Conservation (phyloP, 2,797 vertebrate species). For the Onychomys arenicola region DNA sequence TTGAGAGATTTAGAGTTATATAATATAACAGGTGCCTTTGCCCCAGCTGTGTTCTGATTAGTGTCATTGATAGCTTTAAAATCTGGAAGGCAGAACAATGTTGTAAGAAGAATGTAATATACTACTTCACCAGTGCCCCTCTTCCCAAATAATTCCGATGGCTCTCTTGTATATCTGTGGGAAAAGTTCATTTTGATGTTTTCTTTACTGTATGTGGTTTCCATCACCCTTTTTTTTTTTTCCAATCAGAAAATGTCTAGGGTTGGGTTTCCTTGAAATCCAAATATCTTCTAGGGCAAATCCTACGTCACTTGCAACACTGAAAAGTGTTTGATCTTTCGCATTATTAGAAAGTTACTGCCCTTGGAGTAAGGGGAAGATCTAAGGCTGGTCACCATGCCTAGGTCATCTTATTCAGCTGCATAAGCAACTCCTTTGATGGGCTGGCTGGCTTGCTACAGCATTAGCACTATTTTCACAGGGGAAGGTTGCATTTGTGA, state of each 20-base stretch:
- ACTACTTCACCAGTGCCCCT: not conserved
- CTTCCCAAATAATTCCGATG: not conserved
- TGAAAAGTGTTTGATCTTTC: constrained; percentile 43
- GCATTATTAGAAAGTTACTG: constrained; percentile 29
- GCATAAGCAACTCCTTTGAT: constrained; percentile 71
- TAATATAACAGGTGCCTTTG: not conserved
- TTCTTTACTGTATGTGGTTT: not conserved
- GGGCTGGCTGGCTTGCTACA: constrained; percentile 53
- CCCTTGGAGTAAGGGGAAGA: not conserved
- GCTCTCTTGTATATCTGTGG: not conserved
- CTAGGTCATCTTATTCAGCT: constrained; percentile 61
- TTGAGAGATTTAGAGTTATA: not conserved
- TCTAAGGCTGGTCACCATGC: not conserved
- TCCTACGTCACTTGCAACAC: not conserved
- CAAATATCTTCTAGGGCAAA: not conserved
- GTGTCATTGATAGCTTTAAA: constrained; percentile 10
- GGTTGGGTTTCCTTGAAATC: constrained; percentile 17
- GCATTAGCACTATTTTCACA: constrained; percentile 75
- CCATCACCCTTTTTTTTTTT: constrained; percentile 23
- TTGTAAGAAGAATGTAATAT: not conserved
- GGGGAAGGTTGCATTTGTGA: constrained; percentile 70
- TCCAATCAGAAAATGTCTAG: not conserved
- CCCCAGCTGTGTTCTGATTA: not conserved
- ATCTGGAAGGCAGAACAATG: not conserved
- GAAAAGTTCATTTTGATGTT: constrained; percentile 6